Conservation (phyloP, 2,888 invertebrate species). For the Odontomyia ornata region DNA sequence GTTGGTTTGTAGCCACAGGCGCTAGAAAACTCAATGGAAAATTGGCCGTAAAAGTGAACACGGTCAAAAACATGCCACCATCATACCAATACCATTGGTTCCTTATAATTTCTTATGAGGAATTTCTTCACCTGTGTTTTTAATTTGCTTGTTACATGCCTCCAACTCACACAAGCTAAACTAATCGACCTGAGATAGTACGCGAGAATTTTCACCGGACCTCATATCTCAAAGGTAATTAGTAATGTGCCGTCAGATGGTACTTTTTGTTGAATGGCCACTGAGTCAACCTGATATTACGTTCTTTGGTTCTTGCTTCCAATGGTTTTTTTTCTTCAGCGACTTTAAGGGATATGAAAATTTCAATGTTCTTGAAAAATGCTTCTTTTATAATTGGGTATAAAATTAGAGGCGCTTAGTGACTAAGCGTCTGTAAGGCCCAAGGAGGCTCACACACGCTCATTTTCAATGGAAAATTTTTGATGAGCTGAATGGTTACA, state of each 20-base stretch:
- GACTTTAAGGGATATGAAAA: neutral
- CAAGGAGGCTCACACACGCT: neutral
- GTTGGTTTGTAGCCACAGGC: neutral
- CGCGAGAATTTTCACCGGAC: neutral
- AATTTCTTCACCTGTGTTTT: conserved; percentile 1
- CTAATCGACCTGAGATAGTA: neutral
- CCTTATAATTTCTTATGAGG: neutral
- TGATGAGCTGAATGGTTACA: too few species aligned
- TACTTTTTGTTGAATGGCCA: neutral
- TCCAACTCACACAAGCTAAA: neutral
- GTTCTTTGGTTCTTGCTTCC: neutral
- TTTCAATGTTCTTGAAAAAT: conserved; percentile 28
- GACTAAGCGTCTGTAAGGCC: neutral
- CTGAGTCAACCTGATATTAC: conserved; percentile 5
- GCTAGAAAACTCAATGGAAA: neutral
- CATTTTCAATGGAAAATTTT: neutral
- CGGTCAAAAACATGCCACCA: neutral
- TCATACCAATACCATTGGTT: neutral
- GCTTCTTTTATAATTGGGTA: conserved; percentile 34
- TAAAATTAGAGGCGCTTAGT: conserved; percentile 17
- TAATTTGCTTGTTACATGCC: neutral
- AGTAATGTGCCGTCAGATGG: conserved; percentile 25
- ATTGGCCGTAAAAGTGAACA: neutral
- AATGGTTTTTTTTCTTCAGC: neutral
- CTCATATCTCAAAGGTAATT: conserved; percentile 30